Evolutionary conservation across 1,140 invertebrate species (phyloP), one percentile per base, ranked within the genome.

Genomic region (Carcinoscorpius rotundicauda): DNA sequence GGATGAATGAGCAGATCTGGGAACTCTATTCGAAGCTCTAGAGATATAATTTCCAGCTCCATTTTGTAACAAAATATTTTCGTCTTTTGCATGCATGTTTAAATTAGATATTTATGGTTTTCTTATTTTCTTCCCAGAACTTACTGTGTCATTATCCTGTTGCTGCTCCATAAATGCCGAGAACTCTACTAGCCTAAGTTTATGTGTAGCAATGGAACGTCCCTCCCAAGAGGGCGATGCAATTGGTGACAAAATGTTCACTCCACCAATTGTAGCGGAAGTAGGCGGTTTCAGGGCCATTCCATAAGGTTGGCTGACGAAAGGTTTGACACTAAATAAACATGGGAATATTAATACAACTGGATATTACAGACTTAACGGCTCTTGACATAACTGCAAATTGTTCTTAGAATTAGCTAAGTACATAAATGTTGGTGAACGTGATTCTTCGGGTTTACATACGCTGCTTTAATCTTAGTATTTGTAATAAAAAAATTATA

Each of bases 101-200:
- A 49, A 10, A 49, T 49, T 49, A 10, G 29, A 51, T 6, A 62
- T 51, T 63, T n/a, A 61, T 62, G 62, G 68, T 59, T 6, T 49
- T 10, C 55, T 59, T 11, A n/a, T 58, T 64, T 51, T 1, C 3
- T n/a, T 53, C 4, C 4, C 49, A 60, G 60, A 51, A 79, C 82
- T 84, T 78, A 92, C 91, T 77, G 89, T 90, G 75, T 96, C 93
- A 66, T 89, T 85, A 75, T 96, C 89, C 79, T 89, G 81, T 71
- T 90, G 89, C 71, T 93, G 89, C 78, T 98, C 94, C 81, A 98
- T 89, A 78, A 97, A 98, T 66, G 94, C 95, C 63, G 92, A 95
- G 80, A 98, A 98, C 79, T 98, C 96, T 51, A 97, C 90, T 65
- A 98, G 86, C 73, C 94, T 83, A 58, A 98, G 83, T 81, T 98